phyloP scores from a whole-genome alignment of 2,113 vertebrate species.

The Burhinus bistriatus region DNA sequence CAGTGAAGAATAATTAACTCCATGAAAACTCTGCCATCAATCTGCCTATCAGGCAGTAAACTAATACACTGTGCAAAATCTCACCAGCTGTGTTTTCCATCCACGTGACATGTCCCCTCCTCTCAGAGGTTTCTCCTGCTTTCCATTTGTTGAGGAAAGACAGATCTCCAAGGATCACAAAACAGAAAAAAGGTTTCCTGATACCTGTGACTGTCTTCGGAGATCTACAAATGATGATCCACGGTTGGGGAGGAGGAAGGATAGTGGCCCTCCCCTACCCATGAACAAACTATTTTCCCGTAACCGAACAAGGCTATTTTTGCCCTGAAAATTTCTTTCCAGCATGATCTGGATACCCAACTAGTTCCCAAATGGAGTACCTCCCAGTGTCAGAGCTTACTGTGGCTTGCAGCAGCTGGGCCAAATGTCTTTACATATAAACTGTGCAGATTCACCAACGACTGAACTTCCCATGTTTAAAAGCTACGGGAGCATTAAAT shows the following conservation, averaged over 20 bases:
- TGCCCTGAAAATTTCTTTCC: not conserved
- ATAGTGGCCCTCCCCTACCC: not conserved
- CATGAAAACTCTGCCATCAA: not conserved
- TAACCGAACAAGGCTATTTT: not conserved
- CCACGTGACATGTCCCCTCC: not conserved
- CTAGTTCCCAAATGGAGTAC: not conserved
- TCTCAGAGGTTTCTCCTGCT: not conserved
- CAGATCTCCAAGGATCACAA: not conserved
- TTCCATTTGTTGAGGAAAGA: not conserved
- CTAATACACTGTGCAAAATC: not conserved
- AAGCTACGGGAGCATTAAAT: not conserved
- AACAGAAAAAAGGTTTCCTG: not conserved
- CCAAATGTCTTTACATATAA: not conserved
- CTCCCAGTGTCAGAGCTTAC: not conserved
- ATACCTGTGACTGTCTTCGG: not conserved
- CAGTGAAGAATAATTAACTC: not conserved
- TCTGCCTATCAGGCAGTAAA: not conserved
- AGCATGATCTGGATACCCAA: not conserved
- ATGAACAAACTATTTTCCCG: not conserved
- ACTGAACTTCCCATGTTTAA: not conserved
- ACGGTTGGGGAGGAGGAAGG: accelerated
- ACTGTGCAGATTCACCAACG: not conserved
- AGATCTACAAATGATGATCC: not conserved
- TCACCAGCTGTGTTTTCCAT: not conserved
- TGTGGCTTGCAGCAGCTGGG: not conserved